Evolutionary conservation across 2,797 vertebrate genomes (phyloP), one percentile per base, ranked within the genome.

Genomic region (Cryptoblepharus egeriae): DNA sequence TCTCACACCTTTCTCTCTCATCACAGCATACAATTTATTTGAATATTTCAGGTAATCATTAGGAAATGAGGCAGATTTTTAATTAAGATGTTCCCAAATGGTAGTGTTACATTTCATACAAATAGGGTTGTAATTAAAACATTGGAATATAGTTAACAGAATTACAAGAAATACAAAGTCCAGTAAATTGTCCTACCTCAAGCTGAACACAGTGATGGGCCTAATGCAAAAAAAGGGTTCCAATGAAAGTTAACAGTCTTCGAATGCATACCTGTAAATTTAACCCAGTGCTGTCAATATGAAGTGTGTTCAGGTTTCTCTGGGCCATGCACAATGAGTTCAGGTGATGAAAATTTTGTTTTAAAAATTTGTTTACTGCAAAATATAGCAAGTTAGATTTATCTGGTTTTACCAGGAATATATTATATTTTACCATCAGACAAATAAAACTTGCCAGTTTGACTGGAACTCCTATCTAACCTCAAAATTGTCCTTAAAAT

Each of bases 401-500:
- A 89, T 82, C 85, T 87, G 90, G 86, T 84, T 90, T 91, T 87
- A 84, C 82, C 74, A 89, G 84, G 71, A 93, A 91, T 91, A 92
- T 92, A 93, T 93, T 93, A 87, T 57, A 80, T 85, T 94, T 91
- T 86, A 91, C 60, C 92, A 88, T 84, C 90, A 28, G 63, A 81
- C 86, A 85, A 88, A 80, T 89, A 87, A 92, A 92, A 83, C 75
- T 81, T 85, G 52, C 80, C 93, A 93, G 93, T 92, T 93, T 95
- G 90, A 94, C 92, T 94, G 90, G 88, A 70, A 91, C 90, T 89
- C 81, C 91, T 70, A 74, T 39, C 86, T 45, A 79, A 90, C 71
- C 90, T 88, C 85, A 39, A 82, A 79, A 30, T 91, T 91, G 91
- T 92, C 87, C 92, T 2, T 52, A 82, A 82, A 91, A 90, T 67